Base-by-base conservation (phyloP, 1,140 invertebrate species). In the Coptotermes formosanus region DNA sequence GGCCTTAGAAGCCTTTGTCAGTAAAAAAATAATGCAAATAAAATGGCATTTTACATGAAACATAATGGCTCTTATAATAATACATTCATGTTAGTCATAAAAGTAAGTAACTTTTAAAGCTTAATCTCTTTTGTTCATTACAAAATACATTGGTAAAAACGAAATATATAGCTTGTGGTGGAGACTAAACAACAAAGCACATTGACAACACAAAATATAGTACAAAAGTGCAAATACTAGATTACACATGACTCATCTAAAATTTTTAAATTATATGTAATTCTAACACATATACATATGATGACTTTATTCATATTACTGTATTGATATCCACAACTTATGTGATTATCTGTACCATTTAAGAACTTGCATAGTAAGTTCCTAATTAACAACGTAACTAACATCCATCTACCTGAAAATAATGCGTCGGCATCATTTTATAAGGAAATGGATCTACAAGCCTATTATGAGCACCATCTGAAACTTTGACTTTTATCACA, bases 401-500 rank as follows among this genome's bases (percentile, higher is more conserved):
- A 30, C n/a, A 75, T 75, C n/a, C 8, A 30, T 30, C 64, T 75
- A 75, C 64, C 25, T 75, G 64, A 75, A 30, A 75, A 75, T 75
- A 75, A 75, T 75, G n/a, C n/a, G 14, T 30, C n/a, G 30, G n/a
- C 64, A 75, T 75, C n/a, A 3, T 75, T 25, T 75, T 2, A 25
- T 75, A 75, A 75, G n/a, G n/a, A 75, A 75, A 75, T 55, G 25
- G 25, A 75, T 30, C 64, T 75, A 75, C 64, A 75, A 75, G 64
- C 64, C 64, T 75, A 75, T 75, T n/a, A 75, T 75, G 64, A 75
- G 64, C 64, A 75, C 64, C 64, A 75, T 30, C 14, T 0, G 64
- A 75, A 75, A 25, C n/a, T 75, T 30, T 30, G n/a, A 30, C 64
- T n/a, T 75, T 30, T 75, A 75, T 75, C 64, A 75, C 64, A 75